These are phyloP conservation scores for Hemicordylus capensis DNA, from an alignment of 2,113 vertebrate species.

Conservation along the genomic window DNA sequence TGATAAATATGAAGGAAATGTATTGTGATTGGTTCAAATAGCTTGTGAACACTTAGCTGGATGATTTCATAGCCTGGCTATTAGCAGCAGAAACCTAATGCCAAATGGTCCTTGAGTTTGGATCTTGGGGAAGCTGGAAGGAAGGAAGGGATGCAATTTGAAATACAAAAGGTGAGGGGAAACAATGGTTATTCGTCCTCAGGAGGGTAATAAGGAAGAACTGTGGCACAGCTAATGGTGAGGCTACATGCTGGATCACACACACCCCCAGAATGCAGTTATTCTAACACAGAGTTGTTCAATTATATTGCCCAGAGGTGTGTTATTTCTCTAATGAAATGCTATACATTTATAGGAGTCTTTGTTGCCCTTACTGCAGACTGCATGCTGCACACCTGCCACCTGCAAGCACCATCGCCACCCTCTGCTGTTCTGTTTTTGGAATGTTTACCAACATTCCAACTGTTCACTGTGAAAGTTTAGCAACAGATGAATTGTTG, in stretches of 20 bases:
- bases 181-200: conserved; percentile 26
- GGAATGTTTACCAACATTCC: not conserved
- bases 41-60: conserved; percentile 50
- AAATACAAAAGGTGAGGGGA: conserved; percentile 47
- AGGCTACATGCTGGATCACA: not conserved
- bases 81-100: conserved; percentile 79
- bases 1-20: conserved; percentile 82
- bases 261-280: not conserved
- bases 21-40: conserved; percentile 70
- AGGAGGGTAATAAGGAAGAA: conserved; percentile 8
- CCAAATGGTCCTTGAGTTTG: conserved; percentile 66
- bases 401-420: too few species aligned
- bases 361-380: not conserved
- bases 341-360: too few species aligned
- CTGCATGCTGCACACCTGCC: not conserved
- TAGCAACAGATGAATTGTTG: not conserved
- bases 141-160: conserved; percentile 34
- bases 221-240: conserved; percentile 9
- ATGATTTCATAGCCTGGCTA: conserved; percentile 87
- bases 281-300: not conserved
- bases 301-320: not conserved
- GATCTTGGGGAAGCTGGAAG: conserved; percentile 61
- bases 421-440: not conserved
- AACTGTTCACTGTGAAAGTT: not conserved
- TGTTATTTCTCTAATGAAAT: not conserved